Evolutionary conservation across 2,797 vertebrate genomes (phyloP).

Genomic region (Borostomias antarcticus): DNA sequence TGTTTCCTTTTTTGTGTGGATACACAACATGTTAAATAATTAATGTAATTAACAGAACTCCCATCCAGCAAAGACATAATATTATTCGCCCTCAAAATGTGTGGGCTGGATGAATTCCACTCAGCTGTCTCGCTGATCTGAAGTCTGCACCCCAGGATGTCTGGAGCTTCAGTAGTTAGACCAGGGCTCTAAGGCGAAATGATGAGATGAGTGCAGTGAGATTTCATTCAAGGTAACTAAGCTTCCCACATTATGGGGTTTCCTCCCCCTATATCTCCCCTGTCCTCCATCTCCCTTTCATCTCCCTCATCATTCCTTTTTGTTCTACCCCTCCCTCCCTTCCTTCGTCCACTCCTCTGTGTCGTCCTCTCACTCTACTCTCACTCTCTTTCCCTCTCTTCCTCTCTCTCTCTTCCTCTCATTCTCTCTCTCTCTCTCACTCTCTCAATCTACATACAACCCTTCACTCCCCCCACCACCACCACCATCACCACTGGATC

Average conservation of each 20-base stretch:
- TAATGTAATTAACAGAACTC: constrained; percentile 70
- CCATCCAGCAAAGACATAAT: constrained; percentile 27
- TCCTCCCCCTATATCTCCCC: constrained; percentile 8
- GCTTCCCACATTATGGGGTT: constrained; percentile 32
- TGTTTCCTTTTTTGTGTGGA: constrained; percentile 64
- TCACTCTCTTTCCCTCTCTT: constrained; percentile 47
- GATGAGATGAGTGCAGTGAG: constrained; percentile 45
- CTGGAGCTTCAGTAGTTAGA: constrained; percentile 36
- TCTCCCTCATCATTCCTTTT: constrained; percentile 31
- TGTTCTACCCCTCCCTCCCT: constrained; percentile 37
- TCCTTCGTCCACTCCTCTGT: constrained; percentile 47
- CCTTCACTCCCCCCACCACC: constrained; percentile 61
- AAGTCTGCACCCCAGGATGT: background rate
- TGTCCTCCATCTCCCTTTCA: constrained; percentile 34
- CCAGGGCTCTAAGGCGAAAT: constrained; percentile 35
- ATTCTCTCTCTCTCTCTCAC: constrained; percentile 43
- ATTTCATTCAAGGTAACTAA: constrained; percentile 59
- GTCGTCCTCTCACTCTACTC: constrained; percentile 24
- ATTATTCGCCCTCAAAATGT: background rate
- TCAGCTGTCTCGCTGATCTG: background rate
- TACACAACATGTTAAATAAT: constrained; percentile 67
- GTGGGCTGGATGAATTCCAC: background rate
- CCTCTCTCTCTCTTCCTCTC: constrained; percentile 9
- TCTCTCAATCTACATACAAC: constrained; percentile 39
- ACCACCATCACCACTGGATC: constrained; percentile 60